Evolutionary conservation across 2,797 vertebrate genomes (phyloP), one percentile per base, ranked within the genome.

Genomic region (Sebastes oblongus): DNA sequence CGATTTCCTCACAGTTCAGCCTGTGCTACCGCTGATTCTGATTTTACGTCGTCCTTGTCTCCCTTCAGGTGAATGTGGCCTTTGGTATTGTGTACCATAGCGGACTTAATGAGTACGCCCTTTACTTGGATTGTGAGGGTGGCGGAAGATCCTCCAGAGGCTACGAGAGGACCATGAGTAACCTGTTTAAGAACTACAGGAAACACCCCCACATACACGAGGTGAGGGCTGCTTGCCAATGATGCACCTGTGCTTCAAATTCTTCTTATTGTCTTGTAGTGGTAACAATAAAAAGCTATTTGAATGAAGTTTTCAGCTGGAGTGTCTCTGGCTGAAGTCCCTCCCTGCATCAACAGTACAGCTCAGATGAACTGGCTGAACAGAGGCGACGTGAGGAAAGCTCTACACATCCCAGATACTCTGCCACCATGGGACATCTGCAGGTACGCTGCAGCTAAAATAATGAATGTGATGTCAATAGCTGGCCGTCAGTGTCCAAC

Each of bases 281-380:
- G 0, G 27, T 69, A 25, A 54, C 18, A 4, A 30, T 75, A 1
- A 60, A 3, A 30, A 3, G 42, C 16, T 66, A 0, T 73, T 12
- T 52, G 29, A 24, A 32, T 67, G 0, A 73, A 92, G 93, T 39
- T 91, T 84, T 25, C 56, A 88, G 75, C 6, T 20, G 1, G 1
- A 5, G 42, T 3, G 9, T 32, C 22, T 32, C 11, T 94, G 74
- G 42, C 72, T 9, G 78, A 4, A 22, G 93, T 94, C 4, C 95
- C 95, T 36, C 94, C 95, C 46, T 96, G 96, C 85, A 89, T 96
- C 80, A 95, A 96, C 88, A 94, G 94, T 56, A 95, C 94, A 0
- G 96, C 95, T 69, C 93, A 95, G 90, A 80, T 20, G 1, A 94
- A 89, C 89, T 96, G 96, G 96, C 89, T 96, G 67, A 96, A 96